These are phyloP conservation scores for Rhagologus leucostigma DNA, from an alignment of 2,113 vertebrate species.

Conservation along the genomic window DNA sequence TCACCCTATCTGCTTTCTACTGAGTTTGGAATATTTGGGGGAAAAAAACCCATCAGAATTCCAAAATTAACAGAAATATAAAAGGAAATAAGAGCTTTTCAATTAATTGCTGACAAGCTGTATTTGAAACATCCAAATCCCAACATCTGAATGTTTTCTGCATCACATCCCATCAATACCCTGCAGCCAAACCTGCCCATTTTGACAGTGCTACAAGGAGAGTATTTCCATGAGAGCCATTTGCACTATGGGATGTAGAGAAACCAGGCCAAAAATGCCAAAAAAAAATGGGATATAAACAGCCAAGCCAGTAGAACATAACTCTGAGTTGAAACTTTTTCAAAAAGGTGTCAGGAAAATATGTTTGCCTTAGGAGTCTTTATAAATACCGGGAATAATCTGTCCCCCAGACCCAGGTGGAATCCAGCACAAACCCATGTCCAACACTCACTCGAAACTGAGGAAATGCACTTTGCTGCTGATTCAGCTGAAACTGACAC, in stretches of 20 bases:
- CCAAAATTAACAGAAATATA: background rate
- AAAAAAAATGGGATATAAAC: background rate
- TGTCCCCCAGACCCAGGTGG: background rate
- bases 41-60: accelerated
- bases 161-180: background rate
- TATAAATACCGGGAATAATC: background rate
- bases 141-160: background rate
- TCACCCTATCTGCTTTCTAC: background rate
- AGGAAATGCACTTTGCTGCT: background rate
- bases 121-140: background rate
- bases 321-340: background rate
- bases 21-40: background rate
- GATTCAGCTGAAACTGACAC: background rate
- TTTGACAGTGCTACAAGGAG: background rate
- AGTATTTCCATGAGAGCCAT: background rate
- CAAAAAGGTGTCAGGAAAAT: background rate
- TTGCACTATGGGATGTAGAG: background rate
- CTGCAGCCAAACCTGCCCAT: background rate
- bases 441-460: background rate
- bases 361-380: background rate
- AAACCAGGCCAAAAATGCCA: background rate
- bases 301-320: background rate
- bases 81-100: background rate
- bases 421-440: background rate
- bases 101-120: background rate